Evolutionary conservation across 1,140 invertebrate species (phyloP).

Genomic region (Popillia japonica): DNA sequence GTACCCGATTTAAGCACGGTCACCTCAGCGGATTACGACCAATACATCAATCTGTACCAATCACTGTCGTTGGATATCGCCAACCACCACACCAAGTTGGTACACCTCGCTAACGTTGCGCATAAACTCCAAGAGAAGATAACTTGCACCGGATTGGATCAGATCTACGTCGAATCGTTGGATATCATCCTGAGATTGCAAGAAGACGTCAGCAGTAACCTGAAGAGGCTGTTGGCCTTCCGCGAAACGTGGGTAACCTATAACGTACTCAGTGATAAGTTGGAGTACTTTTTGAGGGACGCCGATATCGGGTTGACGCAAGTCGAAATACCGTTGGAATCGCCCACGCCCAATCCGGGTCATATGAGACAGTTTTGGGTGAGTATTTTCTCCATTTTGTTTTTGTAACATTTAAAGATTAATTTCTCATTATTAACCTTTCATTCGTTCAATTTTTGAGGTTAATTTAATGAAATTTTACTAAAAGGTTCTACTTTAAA

Average conservation of each 20-base stretch:
- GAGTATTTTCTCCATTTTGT: constrained; percentile 47
- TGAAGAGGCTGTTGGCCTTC: constrained; percentile 75
- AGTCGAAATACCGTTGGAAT: constrained; percentile 64
- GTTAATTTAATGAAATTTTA: neutral
- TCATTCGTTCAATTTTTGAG: too few species aligned
- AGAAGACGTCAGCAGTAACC: constrained; percentile 75
- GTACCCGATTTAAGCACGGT: constrained; percentile 80
- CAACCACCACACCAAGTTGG: constrained; percentile 78
- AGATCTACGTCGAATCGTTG: constrained; percentile 72
- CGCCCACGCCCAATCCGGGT: constrained; percentile 67
- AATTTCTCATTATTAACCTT: neutral
- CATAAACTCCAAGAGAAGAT: constrained; percentile 77
- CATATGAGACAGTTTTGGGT: constrained; percentile 84
- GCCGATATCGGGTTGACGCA: constrained; percentile 71
- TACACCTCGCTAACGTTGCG: constrained; percentile 75
- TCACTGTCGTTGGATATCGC: constrained; percentile 78
- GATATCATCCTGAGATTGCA: constrained; percentile 75
- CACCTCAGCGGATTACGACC: constrained; percentile 81
- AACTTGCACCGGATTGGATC: constrained; percentile 74
- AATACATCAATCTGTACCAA: constrained; percentile 84
- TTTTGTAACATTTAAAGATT: neutral
- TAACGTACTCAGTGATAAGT: constrained; percentile 73
- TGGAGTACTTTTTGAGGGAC: constrained; percentile 77
- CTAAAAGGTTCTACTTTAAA: constrained; percentile 1
- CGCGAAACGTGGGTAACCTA: constrained; percentile 79